Evolutionary conservation across 2,888 invertebrate species (phyloP), one percentile per base, ranked within the genome.

Genomic region (Chalcis sispes): DNA sequence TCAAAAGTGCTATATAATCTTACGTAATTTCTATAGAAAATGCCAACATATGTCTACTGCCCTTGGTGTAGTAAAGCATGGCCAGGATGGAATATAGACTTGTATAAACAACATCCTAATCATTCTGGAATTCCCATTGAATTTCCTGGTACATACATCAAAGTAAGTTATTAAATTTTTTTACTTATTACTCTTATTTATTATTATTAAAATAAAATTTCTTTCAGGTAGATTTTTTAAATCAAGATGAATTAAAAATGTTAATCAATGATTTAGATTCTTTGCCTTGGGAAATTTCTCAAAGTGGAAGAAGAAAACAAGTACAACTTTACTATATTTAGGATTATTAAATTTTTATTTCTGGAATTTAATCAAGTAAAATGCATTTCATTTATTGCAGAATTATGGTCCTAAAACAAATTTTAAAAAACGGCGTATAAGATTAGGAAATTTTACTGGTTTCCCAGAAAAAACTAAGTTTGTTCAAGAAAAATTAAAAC

Each of bases 381-480:
- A 32, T n/a, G 58, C 0, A 65, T 56, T 18, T 50, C 23, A 62
- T 77, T 58, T 85, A 79, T 77, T 79, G 52, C 85, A 93, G 92
- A 99, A 99, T 89, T 99, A 94, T 89, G 99, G 99, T 0, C 99
- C 99, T 0, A 98, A 98, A 90, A 97, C 98, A 10, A 99, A 99
- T 89, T 99, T 99, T 88, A 99, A 98, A 87, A 97, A 96, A 88
- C 93, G 93, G 82, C 98, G 96, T 89, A 89, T 98, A 7, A 93
- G 92, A 77, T 82, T 92, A 20, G 96, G 95, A 0, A 89, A 90
- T n/a, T 99, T 98, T 86, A 89, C 91, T 52, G 98, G 99, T 0
- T 96, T 98, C 89, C 99, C 99, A 0, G 86, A 88, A 25, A 94
- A 92, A 86, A 94, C 96, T 0, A 91, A 94, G 84, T 94, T 93